Evolutionary conservation across 92 coral and sea anemone genomes (phyloP), one percentile per base, ranked within the genome.

Genomic region (Phenganax marumi): DNA sequence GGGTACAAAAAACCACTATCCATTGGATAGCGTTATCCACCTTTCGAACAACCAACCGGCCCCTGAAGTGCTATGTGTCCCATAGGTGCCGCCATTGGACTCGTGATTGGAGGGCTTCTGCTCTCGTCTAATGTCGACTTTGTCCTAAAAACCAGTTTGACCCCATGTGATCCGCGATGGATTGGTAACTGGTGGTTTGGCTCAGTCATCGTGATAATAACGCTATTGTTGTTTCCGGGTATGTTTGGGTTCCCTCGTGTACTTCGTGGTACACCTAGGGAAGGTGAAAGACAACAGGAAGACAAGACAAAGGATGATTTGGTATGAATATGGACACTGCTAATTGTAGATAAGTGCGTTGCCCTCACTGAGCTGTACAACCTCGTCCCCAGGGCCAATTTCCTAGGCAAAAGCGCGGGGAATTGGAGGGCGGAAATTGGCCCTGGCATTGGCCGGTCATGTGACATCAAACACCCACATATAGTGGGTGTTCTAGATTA

Each of bases 181-280:
- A 89, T 91, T 72, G 97, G 97, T 26, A 91, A 91, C 91, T 93
- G 97, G 97, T 93, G 97, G 97, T 90, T 93, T 81, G 97, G 96
- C 3, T 93, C 79, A 57, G 58, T 81, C 62, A 77, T 91, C 24
- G 82, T 66, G 55, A 85, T 86, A 0, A 71, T 74, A 25, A 25
- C 90, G 25, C 61, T 87, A 43, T 74, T 89, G 19, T 85, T 90
- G 87, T 81, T 84, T 23, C 65, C 80, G 19, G 83, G 90, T 85
- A 57, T 89, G 6, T 52, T 76, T n/a, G 91, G 89, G 2, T 93
- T 85, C 50, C 97, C 97, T 0, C 90, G 43, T 19, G 92, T 91
- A 81, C 80, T 91, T 60, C 91, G 90, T 2, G 68, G 51, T n/a
- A 87, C 97, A 43, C 70, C 81, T 52, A 74, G 84, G 48, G 86